A percentile compares a stretch with the other conserved stretches of the same genome.
phyloP scores from a whole-genome alignment of 1,140 invertebrate species.

The Acarapis woodi region DNA sequence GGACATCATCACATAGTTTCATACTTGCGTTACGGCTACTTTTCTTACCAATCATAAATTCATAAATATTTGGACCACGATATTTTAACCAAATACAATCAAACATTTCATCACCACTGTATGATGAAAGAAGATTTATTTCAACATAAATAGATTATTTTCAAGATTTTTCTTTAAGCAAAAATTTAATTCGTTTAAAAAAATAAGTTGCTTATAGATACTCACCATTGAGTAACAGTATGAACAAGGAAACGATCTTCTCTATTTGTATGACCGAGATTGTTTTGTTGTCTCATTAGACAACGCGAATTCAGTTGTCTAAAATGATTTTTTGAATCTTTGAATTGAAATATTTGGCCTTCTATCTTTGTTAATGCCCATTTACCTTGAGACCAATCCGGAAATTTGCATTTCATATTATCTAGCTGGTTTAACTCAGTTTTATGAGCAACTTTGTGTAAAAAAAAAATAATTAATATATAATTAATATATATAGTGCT shows the following conservation, averaged over 20 bases:
- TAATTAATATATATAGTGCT: background rate
- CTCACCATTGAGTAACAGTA: conserved; percentile 24
- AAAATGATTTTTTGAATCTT: conserved; percentile 27
- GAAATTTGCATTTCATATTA: conserved; percentile 21
- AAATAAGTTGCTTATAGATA: background rate
- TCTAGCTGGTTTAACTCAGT: conserved; percentile 9
- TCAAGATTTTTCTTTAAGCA: background rate
- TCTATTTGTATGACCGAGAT: too few relatives aligned
- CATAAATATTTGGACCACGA: conserved; percentile 30
- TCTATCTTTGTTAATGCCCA: conserved; percentile 30
- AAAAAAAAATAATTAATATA: background rate
- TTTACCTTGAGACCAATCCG: conserved; percentile 30
- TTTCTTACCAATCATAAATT: conserved; percentile 28
- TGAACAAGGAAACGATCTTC: conserved; percentile 23
- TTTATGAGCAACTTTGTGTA: background rate
- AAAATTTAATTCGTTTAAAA: background rate
- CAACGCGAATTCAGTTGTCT: conserved; percentile 31
- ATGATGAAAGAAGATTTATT: conserved; percentile 4
- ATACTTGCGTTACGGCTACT: conserved; percentile 12
- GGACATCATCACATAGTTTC: conserved; percentile 20
- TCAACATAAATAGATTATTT: conserved; percentile 1
- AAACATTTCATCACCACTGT: conserved; percentile 30
- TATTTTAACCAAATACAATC: conserved; percentile 31
- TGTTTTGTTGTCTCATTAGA: conserved; percentile 14
- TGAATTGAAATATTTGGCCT: conserved; percentile 28